Percentiles rank a stretch among this genome's conserved stretches.
phyloP scores from a whole-genome alignment of 2,888 invertebrate species.

The Mactromeris polynyma region DNA sequence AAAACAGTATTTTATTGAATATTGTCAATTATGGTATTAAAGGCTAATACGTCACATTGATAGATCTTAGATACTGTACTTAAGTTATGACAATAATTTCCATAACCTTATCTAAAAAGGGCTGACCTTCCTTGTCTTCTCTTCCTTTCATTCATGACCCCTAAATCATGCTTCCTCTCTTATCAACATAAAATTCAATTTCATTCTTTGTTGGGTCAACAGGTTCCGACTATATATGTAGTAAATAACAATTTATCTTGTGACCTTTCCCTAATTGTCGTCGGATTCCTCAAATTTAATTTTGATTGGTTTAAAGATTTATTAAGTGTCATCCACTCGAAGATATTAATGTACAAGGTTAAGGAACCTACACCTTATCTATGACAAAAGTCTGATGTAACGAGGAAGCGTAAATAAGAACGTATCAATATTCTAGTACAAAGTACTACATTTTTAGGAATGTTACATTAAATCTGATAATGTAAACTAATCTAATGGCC shows the following conservation, averaged over 20 bases:
- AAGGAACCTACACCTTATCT: background rate
- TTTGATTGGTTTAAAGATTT: slow-evolving; percentile 6
- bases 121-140: background rate
- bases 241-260: too few species aligned
- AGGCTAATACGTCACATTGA: background rate
- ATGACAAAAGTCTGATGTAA: background rate
- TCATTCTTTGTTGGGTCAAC: too few species aligned
- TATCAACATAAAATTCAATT: too few species aligned
- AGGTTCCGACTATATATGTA: too few species aligned
- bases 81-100: background rate
- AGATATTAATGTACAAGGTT: background rate
- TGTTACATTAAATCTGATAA: background rate
- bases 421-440: background rate
- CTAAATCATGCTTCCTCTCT: too few species aligned
- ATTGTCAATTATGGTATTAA: background rate
- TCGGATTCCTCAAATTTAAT: background rate
- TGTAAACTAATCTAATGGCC: slow-evolving; percentile 4
- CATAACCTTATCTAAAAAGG: background rate
- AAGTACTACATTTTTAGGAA: background rate
- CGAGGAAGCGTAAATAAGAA: background rate
- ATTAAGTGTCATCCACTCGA: background rate
- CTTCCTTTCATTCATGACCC: too few species aligned
- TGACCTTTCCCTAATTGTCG: background rate
- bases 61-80: background rate
- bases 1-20: background rate